A percentile compares a stretch with the other conserved stretches of the same genome.
These are phyloP conservation scores for Orthosia gracilis DNA, from an alignment of 2,888 invertebrate genomes.

Conservation along the genomic window DNA sequence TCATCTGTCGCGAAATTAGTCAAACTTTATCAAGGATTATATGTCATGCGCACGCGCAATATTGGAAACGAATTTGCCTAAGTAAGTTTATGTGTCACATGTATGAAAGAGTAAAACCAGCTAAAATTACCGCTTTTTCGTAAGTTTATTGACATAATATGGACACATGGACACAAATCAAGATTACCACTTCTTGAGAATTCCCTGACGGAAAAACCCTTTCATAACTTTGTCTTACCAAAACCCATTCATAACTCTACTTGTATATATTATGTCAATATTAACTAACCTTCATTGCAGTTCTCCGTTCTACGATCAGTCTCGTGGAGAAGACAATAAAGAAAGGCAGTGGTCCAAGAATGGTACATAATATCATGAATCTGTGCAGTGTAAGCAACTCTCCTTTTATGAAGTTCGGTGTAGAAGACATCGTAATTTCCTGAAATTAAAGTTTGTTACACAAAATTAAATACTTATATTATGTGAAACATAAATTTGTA, in stretches of 20 bases:
- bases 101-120: neutral
- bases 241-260: neutral
- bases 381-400: constrained; percentile 36
- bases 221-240: neutral
- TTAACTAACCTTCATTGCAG: constrained; percentile 45
- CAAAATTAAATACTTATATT: neutral
- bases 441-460: constrained; percentile 17
- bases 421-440: constrained; percentile 2
- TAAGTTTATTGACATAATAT: neutral
- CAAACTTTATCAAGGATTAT: neutral
- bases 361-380: constrained; percentile 50
- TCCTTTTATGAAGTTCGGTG: neutral
- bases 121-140: no score
- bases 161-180: no score
- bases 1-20: constrained; percentile 5
- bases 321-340: constrained; percentile 38
- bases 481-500: no score
- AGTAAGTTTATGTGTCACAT: neutral
- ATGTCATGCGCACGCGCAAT: neutral
- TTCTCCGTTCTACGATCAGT: constrained; percentile 25
- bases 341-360: constrained; percentile 52
- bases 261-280: neutral
- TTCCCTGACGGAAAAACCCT: neutral
- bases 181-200: neutral
- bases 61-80: neutral